These are phyloP conservation scores for Dendrolimus kikuchii DNA, from an alignment of 1,140 invertebrate genomes.

Conservation along the genomic window DNA sequence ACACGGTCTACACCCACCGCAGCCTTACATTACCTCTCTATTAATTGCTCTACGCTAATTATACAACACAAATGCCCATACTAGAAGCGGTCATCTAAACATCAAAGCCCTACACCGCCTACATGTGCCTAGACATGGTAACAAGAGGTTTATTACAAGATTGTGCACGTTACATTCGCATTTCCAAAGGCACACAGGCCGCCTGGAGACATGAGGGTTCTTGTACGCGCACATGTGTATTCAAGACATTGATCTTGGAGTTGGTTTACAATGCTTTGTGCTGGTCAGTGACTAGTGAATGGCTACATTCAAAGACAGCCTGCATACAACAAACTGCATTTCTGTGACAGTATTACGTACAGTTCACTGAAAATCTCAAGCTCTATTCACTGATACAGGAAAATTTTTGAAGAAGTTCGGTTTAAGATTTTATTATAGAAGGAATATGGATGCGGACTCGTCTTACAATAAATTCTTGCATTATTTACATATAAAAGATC, in stretches of 20 bases:
- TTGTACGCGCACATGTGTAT: slow-evolving; percentile 34
- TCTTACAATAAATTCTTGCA: too few species aligned
- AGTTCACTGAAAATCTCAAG: slow-evolving; percentile 12
- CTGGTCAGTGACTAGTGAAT: slow-evolving; percentile 41
- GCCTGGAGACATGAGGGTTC: neutral
- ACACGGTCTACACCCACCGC: slow-evolving; percentile 27
- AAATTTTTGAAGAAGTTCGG: too few species aligned
- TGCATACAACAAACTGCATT: slow-evolving; percentile 37
- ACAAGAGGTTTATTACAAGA: slow-evolving; percentile 21
- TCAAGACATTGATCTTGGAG: slow-evolving; percentile 50
- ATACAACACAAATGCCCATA: slow-evolving; percentile 48
- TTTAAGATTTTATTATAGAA: too few species aligned
- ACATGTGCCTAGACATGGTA: slow-evolving; percentile 14
- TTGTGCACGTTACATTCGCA: slow-evolving; percentile 23
- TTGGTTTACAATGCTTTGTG: slow-evolving; percentile 40
- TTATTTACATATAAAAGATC: too few species aligned
- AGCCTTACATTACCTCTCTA: slow-evolving; percentile 52
- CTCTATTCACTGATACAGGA: too few species aligned
- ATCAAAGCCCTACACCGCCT: slow-evolving; percentile 27
- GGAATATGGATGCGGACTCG: too few species aligned
- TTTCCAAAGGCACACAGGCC: slow-evolving; percentile 30
- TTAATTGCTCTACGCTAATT: slow-evolving; percentile 61
- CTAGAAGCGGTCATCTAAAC: slow-evolving; percentile 36
- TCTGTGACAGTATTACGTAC: slow-evolving; percentile 42
- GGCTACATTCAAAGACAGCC: slow-evolving; percentile 32